These are phyloP conservation scores for Arothron firmamentum DNA, from an alignment of 2,113 vertebrate species.

Conservation along the genomic window DNA sequence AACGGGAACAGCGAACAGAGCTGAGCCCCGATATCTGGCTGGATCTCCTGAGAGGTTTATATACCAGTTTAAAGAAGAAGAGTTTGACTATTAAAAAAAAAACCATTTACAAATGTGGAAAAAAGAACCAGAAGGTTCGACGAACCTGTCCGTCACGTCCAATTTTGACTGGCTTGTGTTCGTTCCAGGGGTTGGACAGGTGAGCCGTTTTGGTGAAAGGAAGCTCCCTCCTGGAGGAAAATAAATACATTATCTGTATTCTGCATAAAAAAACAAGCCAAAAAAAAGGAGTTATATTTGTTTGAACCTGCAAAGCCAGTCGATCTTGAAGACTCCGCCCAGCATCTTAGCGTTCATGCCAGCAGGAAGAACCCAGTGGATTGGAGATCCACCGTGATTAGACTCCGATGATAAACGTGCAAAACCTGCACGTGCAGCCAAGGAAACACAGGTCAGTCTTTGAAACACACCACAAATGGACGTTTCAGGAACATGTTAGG, in stretches of 20 bases:
- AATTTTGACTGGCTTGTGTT: conserved; percentile 97
- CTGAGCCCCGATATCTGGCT: conserved; percentile 89
- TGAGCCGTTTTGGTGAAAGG: conserved; percentile 96
- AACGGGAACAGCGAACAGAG: conserved; percentile 95
- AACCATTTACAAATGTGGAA: not conserved
- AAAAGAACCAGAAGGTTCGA: not conserved
- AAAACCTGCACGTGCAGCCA: conserved; percentile 76
- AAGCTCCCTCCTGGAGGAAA: conserved; percentile 83
- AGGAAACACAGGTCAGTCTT: no score
- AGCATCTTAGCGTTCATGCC: conserved; percentile 99
- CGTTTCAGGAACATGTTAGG: not conserved
- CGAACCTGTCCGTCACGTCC: conserved; percentile 95
- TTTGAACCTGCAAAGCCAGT: conserved; percentile 95
- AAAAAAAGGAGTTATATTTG: not conserved
- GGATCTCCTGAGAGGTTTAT: conserved; percentile 84
- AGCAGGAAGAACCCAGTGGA: conserved; percentile 98
- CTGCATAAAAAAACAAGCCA: not conserved
- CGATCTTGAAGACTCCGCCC: conserved; percentile 97
- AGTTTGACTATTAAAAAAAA: not conserved
- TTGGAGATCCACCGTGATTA: conserved; percentile 94
- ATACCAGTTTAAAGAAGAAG: not conserved
- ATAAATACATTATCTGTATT: not conserved
- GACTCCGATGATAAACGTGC: conserved; percentile 93
- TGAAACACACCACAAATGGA: no score
- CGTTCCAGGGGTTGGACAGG: conserved; percentile 96